Base-by-base conservation (phyloP, 2,797 vertebrate species). In the Gadopsis marmoratus region DNA sequence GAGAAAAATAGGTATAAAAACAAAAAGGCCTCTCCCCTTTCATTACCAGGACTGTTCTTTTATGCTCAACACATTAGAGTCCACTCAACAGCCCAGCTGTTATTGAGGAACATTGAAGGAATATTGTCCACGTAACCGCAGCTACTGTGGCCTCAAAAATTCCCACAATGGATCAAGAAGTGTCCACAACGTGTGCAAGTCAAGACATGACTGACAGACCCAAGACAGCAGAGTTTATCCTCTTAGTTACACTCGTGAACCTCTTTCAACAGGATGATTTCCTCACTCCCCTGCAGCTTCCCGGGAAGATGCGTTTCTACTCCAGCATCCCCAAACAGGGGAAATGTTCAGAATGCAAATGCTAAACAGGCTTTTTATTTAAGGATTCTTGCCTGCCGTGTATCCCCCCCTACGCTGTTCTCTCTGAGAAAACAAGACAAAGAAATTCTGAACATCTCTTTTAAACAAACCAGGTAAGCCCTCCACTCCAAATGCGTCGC, bases 351-450 rank as follows among this genome's bases (percentile, higher is more conserved):
- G 59, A 76, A 50, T 62, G 62, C 62, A 74, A 88, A 86, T 74
- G 54, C 63, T 84, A 61, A 87, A 80, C 66, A 82, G 58, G 33
- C 11, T 56, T 90, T 88, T 86, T 75, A 78, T 79, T 70, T 63
- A 41, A 37, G 39, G 23, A 31, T 73, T 74, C 74, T 39, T 63
- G 13, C 71, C 60, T 76, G 72, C 62, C 33, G 3, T 62, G 21
- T 75, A 33, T 71, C 76, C 21, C 55, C n/a, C 55, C 51, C 33
- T 64, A 48, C 71, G 33, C 75, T 17, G 39, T 50, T 83, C 35
- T 33, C 45, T 83, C 41, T 81, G 62, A 75, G 65, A 64, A 74
- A 81, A 70, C 8, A 60, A 64, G 45, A 51, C 17, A 64, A 53
- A 68, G 39, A 66, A 63, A 59, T 53, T 80, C 67, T 63, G 59